Base-by-base conservation (phyloP, 2,113 vertebrate genomes). In the Calypte anna region DNA sequence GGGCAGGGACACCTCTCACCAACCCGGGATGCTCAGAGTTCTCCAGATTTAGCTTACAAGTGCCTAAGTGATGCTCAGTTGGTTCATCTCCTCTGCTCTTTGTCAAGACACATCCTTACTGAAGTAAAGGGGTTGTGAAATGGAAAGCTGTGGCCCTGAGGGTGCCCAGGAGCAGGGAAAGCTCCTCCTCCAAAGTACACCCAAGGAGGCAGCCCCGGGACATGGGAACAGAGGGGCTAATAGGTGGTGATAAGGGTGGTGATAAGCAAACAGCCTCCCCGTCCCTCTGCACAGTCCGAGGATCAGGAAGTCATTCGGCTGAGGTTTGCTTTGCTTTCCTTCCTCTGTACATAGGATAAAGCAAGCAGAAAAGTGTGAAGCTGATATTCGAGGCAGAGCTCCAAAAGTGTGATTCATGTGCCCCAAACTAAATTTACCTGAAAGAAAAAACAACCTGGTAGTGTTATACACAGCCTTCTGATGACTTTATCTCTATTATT, bases 401-500 rank as follows among this genome's bases (percentile, higher is more conserved):
- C 86, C 88, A 82, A 90, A 72, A 48, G 55, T 10, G 0, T 4
- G 1, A 78, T 20, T 36, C 40, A 8, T 13, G 40, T 50, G 63
- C 72, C 70, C 48, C 63, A 76, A 77, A 83, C 40, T 88, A 72
- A 55, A 93, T 87, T 64, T 87, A 58, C 61, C 87, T 94, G 68
- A 6, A 78, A 50, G 78, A 90, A 66, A 55, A 48, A 16, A 21
- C 24, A 25, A 24, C 9, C 12, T 57, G 72, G 23, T 13, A n/a
- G 79, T 73, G 83, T 85, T 94, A n/a, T 59, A 95, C 76, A 78
- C 31, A 68, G 36, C 46, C 82, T 87, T 50, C 21, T 94, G 94
- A 94, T 94, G 85, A 70, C 79, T 95, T 95, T 68, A 53, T 90
- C 80, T 70, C 86, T 82, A 55, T 86, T 81, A 2, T 61, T 88